These are phyloP conservation scores for Phortica okadai DNA, from an alignment of 2,888 invertebrate species.

Conservation along the genomic window DNA sequence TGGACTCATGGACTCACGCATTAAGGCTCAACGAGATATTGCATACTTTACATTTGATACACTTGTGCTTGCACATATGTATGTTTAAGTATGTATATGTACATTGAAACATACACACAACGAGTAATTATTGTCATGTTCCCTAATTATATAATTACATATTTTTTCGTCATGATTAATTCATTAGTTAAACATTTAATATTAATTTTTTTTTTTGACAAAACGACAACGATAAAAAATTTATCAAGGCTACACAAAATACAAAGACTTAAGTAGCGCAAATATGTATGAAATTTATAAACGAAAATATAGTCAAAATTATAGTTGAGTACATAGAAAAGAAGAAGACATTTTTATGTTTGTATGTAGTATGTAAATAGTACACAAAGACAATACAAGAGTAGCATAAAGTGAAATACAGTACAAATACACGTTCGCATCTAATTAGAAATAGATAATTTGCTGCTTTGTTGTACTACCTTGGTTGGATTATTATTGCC, in stretches of 20 bases:
- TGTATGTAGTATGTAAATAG: not conserved
- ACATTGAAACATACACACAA: not conserved
- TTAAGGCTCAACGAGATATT: no score
- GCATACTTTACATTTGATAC: no score
- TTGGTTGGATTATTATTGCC: conserved; percentile 76
- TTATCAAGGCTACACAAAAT: not conserved
- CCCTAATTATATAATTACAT: not conserved
- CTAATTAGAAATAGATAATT: not conserved
- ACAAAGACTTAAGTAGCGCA: not conserved
- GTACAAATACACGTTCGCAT: not conserved
- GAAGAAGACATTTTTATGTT: no score
- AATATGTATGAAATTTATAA: not conserved
- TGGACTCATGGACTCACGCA: no score
- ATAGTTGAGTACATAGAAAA: no score
- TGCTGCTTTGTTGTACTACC: conserved; percentile 68
- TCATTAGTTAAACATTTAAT: not conserved
- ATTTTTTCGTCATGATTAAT: not conserved
- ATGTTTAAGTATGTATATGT: no score
- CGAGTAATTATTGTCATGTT: not conserved
- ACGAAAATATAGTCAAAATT: not conserved
- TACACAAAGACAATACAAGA: conserved; percentile 16
- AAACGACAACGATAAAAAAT: no score
- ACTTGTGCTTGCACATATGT: no score
- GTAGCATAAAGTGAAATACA: not conserved
- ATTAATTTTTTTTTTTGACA: no score